A percentile compares a stretch with the other conserved stretches of the same genome.
phyloP scores from a whole-genome alignment of 2,113 vertebrate genomes.

The Aplodontia rufa region DNA sequence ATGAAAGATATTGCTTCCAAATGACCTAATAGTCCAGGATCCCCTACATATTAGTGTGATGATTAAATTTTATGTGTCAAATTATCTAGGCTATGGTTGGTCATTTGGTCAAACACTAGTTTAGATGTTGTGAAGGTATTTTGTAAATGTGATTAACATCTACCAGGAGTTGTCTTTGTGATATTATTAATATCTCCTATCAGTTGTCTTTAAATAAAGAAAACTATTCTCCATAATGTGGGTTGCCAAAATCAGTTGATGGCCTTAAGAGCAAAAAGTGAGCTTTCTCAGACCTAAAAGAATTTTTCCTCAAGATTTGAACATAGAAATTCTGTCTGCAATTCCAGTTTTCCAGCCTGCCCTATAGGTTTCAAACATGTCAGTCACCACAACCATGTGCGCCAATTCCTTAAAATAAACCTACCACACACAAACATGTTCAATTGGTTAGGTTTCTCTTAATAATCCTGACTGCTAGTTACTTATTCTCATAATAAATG shows the following conservation, averaged over 20 bases:
- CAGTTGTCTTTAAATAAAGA: constrained; percentile 6
- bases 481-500: not conserved
- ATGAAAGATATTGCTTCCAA: constrained; percentile 40
- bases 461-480: not conserved
- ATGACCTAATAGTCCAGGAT: not conserved
- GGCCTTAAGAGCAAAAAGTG: not conserved
- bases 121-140: not conserved
- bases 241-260: not conserved
- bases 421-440: not conserved
- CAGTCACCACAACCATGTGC: not conserved
- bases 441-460: not conserved
- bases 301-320: constrained; percentile 3
- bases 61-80: not conserved
- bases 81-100: not conserved
- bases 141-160: not conserved
- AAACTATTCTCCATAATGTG: not conserved
- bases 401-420: constrained; percentile 4
- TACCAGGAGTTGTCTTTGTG: not conserved
- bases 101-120: not conserved
- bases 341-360: not conserved
- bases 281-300: not conserved
- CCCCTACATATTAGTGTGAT: not conserved
- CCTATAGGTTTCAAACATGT: not conserved
- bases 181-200: not conserved
- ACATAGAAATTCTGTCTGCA: not conserved